These are phyloP conservation scores for Elaphurus davidianus DNA, from an alignment of 2,113 vertebrate species.

Conservation along the genomic window DNA sequence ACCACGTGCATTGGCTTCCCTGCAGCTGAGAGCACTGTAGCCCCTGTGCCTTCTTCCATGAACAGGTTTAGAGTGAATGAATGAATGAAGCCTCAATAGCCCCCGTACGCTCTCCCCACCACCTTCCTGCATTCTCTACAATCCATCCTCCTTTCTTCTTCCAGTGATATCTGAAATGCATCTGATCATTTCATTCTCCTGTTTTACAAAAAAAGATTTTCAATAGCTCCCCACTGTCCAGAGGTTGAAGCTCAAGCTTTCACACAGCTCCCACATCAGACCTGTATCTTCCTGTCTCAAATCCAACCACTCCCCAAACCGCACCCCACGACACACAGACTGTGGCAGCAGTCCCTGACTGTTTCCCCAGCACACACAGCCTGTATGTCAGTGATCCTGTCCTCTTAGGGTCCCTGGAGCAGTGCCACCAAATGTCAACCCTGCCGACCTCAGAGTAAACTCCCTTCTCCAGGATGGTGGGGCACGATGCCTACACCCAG, in stretches of 20 bases:
- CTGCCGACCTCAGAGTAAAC: neutral
- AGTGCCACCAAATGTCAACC: neutral
- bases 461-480: neutral
- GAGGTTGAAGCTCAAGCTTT: neutral
- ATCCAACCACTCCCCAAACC: neutral
- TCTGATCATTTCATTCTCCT: neutral
- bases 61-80: neutral
- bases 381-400: neutral
- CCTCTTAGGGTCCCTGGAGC: neutral
- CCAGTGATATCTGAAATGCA: neutral
- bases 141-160: neutral
- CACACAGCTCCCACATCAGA: neutral
- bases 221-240: neutral
- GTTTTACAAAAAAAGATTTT: neutral
- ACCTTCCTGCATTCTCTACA: neutral
- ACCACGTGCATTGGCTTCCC: neutral
- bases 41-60: neutral
- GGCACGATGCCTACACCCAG: neutral
- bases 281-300: neutral
- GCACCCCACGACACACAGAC: neutral
- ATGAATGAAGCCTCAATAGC: neutral
- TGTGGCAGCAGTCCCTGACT: neutral
- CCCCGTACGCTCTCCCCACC: neutral
- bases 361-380: neutral
- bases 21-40: rapidly evolving